A percentile compares a stretch with the other conserved stretches of the same genome.
Conservation (phyloP, 2,113 vertebrate genomes). For the Nesogale talazaci region DNA sequence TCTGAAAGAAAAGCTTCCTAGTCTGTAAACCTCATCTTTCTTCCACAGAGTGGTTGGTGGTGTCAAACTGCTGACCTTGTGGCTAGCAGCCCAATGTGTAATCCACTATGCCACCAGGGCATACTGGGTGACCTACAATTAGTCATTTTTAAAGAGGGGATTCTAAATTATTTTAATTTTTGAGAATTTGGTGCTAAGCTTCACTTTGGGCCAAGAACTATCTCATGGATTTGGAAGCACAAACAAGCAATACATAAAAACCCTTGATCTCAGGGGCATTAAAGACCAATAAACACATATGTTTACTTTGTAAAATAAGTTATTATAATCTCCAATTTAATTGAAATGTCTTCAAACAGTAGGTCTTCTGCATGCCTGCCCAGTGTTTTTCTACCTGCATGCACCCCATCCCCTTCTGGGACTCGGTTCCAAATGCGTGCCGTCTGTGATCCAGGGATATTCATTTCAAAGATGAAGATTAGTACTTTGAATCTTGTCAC, state of each 20-base stretch:
- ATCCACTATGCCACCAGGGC: neutral
- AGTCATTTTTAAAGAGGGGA: neutral
- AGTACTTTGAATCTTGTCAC: no score
- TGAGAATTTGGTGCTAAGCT: neutral
- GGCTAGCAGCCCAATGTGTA: no score
- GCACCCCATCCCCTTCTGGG: no score
- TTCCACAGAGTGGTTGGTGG: no score
- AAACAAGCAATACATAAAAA: constrained; percentile 6
- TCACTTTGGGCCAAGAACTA: neutral
- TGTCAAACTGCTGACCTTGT: neutral
- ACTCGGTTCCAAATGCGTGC: no score
- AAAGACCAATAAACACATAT: neutral
- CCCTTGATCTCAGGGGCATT: neutral
- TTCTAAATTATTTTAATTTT: constrained; percentile 6
- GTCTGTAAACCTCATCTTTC: no score
- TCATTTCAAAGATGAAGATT: no score
- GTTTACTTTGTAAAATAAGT: neutral
- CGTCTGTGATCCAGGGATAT: no score
- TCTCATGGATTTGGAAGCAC: neutral
- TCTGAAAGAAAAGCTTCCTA: no score
- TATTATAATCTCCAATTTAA: neutral
- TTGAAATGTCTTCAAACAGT: neutral
- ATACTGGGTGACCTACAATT: neutral
- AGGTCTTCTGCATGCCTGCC: no score
- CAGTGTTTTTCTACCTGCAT: no score